Conservation (phyloP, 2,797 vertebrate species). For the Pyrocephalus nanus region DNA sequence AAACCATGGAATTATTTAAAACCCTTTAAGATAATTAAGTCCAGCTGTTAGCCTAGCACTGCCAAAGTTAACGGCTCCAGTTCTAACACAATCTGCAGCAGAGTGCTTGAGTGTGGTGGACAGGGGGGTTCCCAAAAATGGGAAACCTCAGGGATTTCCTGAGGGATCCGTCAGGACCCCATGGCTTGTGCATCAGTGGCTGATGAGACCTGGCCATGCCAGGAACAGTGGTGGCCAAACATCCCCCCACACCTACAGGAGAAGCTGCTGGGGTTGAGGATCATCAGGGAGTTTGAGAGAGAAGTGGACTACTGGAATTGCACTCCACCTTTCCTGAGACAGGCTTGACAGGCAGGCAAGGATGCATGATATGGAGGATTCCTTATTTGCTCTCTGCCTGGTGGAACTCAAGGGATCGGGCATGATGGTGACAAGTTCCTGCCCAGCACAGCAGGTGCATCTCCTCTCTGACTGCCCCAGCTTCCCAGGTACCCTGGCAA, state of each 20-base stretch:
- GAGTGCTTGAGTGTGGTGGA: neutral
- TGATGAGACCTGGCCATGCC: neutral
- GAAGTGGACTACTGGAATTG: neutral
- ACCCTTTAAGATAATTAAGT: neutral
- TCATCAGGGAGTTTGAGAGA: neutral
- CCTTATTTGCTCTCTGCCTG: neutral
- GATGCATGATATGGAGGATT: neutral
- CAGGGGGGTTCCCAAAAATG: neutral
- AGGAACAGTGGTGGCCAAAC: neutral
- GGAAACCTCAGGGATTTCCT: neutral
- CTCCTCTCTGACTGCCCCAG: neutral
- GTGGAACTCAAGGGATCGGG: neutral
- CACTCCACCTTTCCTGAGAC: neutral
- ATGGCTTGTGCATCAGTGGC: neutral
- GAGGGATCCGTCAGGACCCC: neutral
- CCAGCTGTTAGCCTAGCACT: neutral
- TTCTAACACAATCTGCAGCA: accelerated
- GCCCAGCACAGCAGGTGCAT: neutral
- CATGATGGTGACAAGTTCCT: neutral
- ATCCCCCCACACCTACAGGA: neutral
- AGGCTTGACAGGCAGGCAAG: too few species aligned
- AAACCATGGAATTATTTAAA: neutral
- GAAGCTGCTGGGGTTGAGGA: neutral
- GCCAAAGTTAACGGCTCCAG: accelerated
- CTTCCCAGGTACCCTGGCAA: neutral